Conservation (phyloP, 1,140 invertebrate genomes). For the Atta cephalotes region DNA sequence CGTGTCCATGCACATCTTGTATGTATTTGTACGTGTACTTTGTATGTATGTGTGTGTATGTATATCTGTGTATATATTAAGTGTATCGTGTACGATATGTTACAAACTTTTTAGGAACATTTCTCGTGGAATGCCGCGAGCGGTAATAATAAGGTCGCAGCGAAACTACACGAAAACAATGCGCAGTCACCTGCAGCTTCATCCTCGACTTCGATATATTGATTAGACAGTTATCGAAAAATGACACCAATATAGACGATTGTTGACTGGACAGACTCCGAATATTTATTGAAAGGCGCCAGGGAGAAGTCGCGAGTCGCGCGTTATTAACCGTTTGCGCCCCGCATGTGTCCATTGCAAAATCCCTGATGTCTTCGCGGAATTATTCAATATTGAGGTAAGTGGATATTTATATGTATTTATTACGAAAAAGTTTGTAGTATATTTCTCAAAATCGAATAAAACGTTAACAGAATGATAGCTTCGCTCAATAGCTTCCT, state of each 20-base stretch:
- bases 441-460: conserved; percentile 2
- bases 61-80: conserved; percentile 43
- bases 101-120: conserved; percentile 86
- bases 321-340: conserved; percentile 34
- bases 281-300: conserved; percentile 82
- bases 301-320: conserved; percentile 66
- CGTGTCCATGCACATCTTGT: background rate
- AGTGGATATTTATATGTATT: conserved; percentile 9
- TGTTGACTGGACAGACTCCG: conserved; percentile 84
- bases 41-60: background rate
- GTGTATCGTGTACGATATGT: conserved; percentile 79
- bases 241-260: conserved; percentile 86
- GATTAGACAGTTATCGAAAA: conserved; percentile 86
- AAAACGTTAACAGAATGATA: conserved; percentile 1
- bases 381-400: background rate
- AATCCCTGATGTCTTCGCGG: background rate
- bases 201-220: conserved; percentile 82
- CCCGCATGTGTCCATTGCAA: background rate
- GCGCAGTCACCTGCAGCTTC: conserved; percentile 79
- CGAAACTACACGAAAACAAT: conserved; percentile 81
- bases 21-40: background rate
- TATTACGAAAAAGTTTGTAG: background rate
- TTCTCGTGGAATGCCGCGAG: conserved; percentile 83
- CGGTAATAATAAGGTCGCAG: conserved; percentile 76
- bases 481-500: background rate